phyloP scores from a whole-genome alignment of 2,113 vertebrate genomes.

The Vanacampus margaritifer region DNA sequence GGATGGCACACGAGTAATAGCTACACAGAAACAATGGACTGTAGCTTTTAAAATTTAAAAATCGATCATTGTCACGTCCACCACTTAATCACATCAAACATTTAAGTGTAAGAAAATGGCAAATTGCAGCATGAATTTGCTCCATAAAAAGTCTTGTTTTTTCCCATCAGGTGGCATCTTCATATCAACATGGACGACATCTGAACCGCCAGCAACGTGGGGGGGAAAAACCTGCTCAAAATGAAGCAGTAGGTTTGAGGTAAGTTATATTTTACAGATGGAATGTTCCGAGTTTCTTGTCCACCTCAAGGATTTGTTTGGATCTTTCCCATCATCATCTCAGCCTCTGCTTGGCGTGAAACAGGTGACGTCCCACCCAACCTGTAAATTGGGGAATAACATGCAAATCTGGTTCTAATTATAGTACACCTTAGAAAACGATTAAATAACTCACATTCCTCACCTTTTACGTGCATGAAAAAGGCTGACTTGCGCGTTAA shows the following conservation, averaged over 20 bases:
- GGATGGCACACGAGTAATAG: slow-evolving; percentile 51
- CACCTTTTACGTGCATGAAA: not conserved
- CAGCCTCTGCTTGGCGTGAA: slow-evolving; percentile 27
- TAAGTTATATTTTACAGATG: slow-evolving; percentile 49
- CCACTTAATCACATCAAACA: slow-evolving; percentile 44
- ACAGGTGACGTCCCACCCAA: slow-evolving; percentile 45
- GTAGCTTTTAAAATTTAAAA: not conserved
- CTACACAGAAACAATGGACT: not conserved
- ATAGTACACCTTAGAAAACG: not conserved
- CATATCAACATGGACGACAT: not conserved
- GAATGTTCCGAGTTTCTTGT: slow-evolving; percentile 17
- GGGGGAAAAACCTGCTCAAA: not conserved
- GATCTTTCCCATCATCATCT: slow-evolving; percentile 32
- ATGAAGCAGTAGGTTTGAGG: slow-evolving; percentile 20
- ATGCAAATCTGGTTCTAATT: not conserved
- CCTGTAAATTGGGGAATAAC: not conserved
- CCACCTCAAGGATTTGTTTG: slow-evolving; percentile 13
- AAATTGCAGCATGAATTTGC: not conserved
- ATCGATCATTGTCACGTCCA: not conserved
- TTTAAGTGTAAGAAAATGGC: slow-evolving; percentile 25
- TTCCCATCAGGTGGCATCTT: not conserved
- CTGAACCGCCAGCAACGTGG: not conserved
- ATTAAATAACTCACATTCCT: not conserved
- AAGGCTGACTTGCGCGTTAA: slow-evolving; percentile 28
- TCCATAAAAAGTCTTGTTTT: not conserved